These are phyloP conservation scores for Limnephilus lunatus DNA, from an alignment of 2,888 invertebrate species.

Conservation along the genomic window DNA sequence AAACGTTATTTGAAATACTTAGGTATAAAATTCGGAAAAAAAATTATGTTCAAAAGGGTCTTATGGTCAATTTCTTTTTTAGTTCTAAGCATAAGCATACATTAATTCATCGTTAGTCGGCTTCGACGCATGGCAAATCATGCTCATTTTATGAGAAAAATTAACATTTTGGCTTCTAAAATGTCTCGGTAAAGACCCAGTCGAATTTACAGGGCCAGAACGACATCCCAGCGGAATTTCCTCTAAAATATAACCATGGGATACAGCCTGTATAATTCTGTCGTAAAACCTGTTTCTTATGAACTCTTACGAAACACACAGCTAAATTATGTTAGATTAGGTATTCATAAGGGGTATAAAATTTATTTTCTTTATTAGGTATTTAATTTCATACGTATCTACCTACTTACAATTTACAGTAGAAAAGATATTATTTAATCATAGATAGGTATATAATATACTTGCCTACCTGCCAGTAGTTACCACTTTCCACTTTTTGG, in stretches of 20 bases:
- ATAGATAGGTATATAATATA: neutral
- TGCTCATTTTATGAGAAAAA: conserved; percentile 9
- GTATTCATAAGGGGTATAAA: conserved; percentile 9
- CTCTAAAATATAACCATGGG: neutral
- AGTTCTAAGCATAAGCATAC: neutral
- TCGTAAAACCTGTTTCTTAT: conserved; percentile 50
- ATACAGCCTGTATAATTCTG: conserved; percentile 49
- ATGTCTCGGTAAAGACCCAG: conserved; percentile 27
- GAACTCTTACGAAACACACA: conserved; percentile 37
- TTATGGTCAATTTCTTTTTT: neutral
- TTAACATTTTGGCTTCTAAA: conserved; percentile 19
- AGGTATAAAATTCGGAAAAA: too few species aligned
- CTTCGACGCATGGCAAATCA: neutral
- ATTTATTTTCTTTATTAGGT: neutral
- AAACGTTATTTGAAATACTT: too few species aligned
- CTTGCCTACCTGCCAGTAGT: neutral
- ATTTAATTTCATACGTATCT: neutral
- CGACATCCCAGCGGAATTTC: conserved; percentile 38
- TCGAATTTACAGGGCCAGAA: conserved; percentile 51
- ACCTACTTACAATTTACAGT: neutral
- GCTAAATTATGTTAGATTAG: neutral
- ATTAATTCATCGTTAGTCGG: neutral
- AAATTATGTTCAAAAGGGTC: neutral
- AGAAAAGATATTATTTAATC: neutral
- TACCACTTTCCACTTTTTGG: neutral